Percentiles rank a stretch among this genome's conserved stretches.
Evolutionary conservation across 2,113 vertebrate genomes (phyloP).

Genomic region (Prunella fulvescens): DNA sequence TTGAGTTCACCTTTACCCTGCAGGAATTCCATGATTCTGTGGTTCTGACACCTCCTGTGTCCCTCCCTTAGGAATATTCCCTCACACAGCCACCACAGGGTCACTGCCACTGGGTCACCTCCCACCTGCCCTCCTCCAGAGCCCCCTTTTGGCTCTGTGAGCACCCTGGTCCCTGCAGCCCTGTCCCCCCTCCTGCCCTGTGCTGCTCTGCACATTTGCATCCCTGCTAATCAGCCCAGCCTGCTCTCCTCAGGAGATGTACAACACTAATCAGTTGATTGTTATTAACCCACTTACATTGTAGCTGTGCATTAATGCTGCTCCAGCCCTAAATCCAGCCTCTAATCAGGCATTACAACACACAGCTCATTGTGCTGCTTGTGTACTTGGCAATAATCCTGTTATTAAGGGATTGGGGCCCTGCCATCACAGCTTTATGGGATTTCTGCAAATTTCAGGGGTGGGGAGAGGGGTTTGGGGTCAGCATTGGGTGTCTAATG

Average conservation of each 20-base stretch:
- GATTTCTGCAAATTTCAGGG: neutral
- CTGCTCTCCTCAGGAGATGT: neutral
- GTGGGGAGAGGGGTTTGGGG: neutral
- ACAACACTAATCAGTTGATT: neutral
- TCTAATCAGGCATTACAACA: neutral
- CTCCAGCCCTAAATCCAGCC: slow-evolving; percentile 16
- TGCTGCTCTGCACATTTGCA: neutral
- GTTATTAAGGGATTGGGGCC: neutral
- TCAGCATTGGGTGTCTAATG: too few species aligned
- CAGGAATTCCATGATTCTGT: neutral
- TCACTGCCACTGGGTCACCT: accelerated
- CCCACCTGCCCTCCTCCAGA: neutral
- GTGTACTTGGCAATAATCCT: neutral
- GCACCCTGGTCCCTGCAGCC: neutral
- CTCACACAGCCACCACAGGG: neutral
- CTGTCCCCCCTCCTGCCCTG: neutral
- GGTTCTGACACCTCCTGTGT: neutral
- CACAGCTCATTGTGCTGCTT: neutral
- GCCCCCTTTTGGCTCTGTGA: neutral
- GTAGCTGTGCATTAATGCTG: neutral
- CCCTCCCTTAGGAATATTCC: accelerated
- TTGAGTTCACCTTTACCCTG: neutral
- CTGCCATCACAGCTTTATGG: neutral
- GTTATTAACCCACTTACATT: slow-evolving; percentile 27
- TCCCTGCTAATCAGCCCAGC: neutral